Evolutionary conservation across 2,113 vertebrate species (phyloP).

Genomic region (Cephalopholis sonnerati): DNA sequence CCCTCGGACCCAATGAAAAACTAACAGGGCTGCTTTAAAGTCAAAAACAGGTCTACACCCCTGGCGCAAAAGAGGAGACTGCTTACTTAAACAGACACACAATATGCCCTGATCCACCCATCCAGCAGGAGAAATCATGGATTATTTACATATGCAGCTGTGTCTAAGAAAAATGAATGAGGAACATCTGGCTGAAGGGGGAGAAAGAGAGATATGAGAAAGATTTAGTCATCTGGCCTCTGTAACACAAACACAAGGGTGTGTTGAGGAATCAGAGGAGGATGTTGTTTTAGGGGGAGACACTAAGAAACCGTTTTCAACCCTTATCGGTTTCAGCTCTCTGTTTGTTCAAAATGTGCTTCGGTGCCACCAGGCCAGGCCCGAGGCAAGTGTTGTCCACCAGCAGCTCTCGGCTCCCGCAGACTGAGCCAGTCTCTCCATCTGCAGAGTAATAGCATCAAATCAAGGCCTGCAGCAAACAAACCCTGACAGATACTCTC

Average conservation of each 20-base stretch:
- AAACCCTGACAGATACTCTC: slow-evolving; percentile 81
- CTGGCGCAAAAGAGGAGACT: slow-evolving; percentile 48
- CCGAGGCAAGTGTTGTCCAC: slow-evolving; percentile 76
- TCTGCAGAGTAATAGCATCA: slow-evolving; percentile 77
- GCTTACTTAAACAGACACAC: slow-evolving; percentile 68
- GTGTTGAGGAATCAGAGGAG: slow-evolving; percentile 63
- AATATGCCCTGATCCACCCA: slow-evolving; percentile 68
- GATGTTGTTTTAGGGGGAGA: slow-evolving; percentile 62
- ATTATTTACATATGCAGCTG: slow-evolving; percentile 87
- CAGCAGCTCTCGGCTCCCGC: slow-evolving; percentile 66
- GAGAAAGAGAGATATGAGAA: slow-evolving; percentile 52
- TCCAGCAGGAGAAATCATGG: slow-evolving; percentile 80
- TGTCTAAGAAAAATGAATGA: slow-evolving; percentile 82
- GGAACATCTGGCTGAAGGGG: slow-evolving; percentile 83
- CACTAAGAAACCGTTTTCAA: slow-evolving; percentile 29
- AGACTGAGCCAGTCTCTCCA: slow-evolving; percentile 62
- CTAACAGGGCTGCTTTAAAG: slow-evolving; percentile 58
- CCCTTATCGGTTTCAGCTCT: slow-evolving; percentile 58
- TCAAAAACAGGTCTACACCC: slow-evolving; percentile 52
- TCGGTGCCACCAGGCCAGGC: slow-evolving; percentile 64
- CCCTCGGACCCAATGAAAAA: slow-evolving; percentile 49
- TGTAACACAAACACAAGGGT: slow-evolving; percentile 61
- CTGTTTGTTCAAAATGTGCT: slow-evolving; percentile 70
- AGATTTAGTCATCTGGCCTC: slow-evolving; percentile 54
- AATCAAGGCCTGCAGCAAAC: slow-evolving; percentile 80